Evolutionary conservation across 2,113 vertebrate genomes (phyloP), one percentile per base, ranked within the genome.

Genomic region (Globicephala melas): DNA sequence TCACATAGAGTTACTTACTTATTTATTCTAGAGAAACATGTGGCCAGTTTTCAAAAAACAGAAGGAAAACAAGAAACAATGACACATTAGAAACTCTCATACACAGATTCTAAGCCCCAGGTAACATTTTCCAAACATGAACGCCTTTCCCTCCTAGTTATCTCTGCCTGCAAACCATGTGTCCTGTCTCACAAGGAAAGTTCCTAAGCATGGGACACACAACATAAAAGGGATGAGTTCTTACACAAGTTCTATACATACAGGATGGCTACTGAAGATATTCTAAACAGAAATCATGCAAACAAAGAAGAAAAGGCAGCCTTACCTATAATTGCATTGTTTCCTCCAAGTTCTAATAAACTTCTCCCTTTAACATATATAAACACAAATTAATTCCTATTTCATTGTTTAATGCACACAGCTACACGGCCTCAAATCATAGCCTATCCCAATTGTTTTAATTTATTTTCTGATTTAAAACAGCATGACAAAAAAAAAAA

Each of bases 301-400:
- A 77, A 60, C 41, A 73, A 70, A 10, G 25, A 47, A 93, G 44
- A 67, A 47, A 8, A 9, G 44, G 33, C 7, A 58, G 38, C 41
- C 97, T 99, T 99, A 99, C 99, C 99, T 77, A 99, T 99, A 96
- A 99, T 99, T 53, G 99, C 99, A 74, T 99, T 99, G 98, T 99
- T 99, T 96, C 99, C 99, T 91, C 99, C 99, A 8, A 99, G 98
- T 97, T 99, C 99, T 96, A 99, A 97, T 76, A 99, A 98, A 94
- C 99, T 99, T 83, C 99, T 99, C 90, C 99, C 99, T 99, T 97
- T 70, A 41, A 97, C 97, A 80, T 18, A 97, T 1, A 23, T 60
- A 95, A 95, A 33, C 8, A 97, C 18, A 93, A 74, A 18, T 97
- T 67, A 93, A 93, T 70, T 65, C 6, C 31, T 41, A 12, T 8